Conservation (phyloP, 1,140 invertebrate species). For the Leptopilina clavipes region DNA sequence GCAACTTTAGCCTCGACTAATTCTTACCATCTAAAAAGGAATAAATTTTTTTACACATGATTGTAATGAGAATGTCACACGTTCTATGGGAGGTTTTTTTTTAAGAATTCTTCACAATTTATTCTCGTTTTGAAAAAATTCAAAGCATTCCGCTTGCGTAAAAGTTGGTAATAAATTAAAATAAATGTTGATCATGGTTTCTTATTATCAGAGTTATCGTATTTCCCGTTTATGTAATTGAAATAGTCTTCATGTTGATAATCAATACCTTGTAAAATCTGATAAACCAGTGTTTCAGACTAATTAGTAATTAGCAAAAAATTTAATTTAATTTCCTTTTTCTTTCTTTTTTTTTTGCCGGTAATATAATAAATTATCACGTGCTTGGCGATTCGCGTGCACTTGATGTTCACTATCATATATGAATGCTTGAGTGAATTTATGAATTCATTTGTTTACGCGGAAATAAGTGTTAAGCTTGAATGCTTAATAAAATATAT, state of each 20-base stretch:
- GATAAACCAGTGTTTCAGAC: neutral
- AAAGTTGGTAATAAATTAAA: conserved; percentile 8
- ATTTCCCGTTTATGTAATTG: neutral
- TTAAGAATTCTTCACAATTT: neutral
- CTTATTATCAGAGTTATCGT: neutral
- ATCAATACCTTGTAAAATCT: neutral
- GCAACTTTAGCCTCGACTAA: too few species aligned
- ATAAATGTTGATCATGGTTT: neutral
- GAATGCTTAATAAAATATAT: neutral
- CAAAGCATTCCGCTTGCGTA: neutral
- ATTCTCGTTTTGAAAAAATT: neutral
- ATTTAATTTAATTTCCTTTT: too few species aligned
- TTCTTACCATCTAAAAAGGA: too few species aligned
- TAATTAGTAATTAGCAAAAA: conserved; percentile 4
- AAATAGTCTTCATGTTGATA: neutral
- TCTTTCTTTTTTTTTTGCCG: neutral
- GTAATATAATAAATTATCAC: conserved; percentile 3
- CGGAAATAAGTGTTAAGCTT: neutral
- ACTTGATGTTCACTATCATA: neutral
- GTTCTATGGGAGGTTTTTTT: too few species aligned
- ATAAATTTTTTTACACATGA: too few species aligned
- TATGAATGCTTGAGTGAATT: neutral
- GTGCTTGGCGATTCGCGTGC: neutral
- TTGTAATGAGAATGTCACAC: too few species aligned
- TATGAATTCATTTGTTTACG: neutral